Base-by-base conservation (phyloP, 2,888 invertebrate genomes). In the Pantelozetes paolii region DNA sequence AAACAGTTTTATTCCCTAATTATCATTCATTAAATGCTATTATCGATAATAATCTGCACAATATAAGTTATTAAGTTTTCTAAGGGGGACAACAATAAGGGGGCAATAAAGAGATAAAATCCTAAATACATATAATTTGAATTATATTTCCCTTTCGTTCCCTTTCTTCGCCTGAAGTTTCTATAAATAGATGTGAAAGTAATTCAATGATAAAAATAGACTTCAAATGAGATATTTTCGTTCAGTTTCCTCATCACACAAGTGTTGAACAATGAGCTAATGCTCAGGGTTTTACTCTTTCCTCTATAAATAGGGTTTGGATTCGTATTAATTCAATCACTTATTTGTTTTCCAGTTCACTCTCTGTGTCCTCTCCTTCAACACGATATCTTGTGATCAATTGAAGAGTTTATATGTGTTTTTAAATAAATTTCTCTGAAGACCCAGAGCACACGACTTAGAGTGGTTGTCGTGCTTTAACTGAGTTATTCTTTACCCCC, bases 101-200 rank as follows among this genome's bases (percentile, higher is more conserved):
- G n/a, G n/a, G n/a, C n/a, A n/a, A n/a, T n/a, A n/a, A n/a, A n/a
- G n/a, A n/a, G n/a, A n/a, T n/a, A n/a, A n/a, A n/a, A n/a, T n/a
- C n/a, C n/a, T n/a, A n/a, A n/a, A n/a, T n/a, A n/a, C n/a, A n/a
- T 59, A 59, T 59, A 18, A 59, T 59, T 13, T 18, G 13, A 59
- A 28, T 26, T 28, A 59, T 59, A 30, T 28, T 50, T 50, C n/a
- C n/a, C 36, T 9, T 36, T 36, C 36, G 36, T 9, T 36, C 36
- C 9, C 36, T 36, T 36, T n/a, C n/a, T n/a, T n/a, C n/a, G n/a
- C n/a, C 36, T 36, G 5, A 9, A 6, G 50, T 50, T 50, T 50
- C 50, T 50, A 50, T 20, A 50, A 20, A 50, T 50, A 50, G 50
- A 5, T 20, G 2, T 3, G 11, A 20, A 6, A 45, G 45, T 15